phyloP scores from a whole-genome alignment of 35 echinoderm and acorn worm genomes.

The Heliocidaris erythrogramma region DNA sequence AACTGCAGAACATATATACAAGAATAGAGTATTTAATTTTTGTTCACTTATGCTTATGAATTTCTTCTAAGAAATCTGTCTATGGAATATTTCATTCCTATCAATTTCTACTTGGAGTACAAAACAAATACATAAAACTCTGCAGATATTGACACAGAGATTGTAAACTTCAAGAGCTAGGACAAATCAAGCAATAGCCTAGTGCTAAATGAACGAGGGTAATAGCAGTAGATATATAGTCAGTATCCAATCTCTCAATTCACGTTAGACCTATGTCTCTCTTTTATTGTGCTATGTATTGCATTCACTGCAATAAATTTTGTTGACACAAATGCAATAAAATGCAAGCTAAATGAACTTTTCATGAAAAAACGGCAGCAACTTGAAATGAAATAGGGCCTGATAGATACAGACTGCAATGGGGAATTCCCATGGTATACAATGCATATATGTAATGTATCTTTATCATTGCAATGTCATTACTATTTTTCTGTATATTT shows the following conservation, averaged over 20 bases:
- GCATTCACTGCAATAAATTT: background rate
- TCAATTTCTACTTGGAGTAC: background rate
- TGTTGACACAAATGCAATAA: background rate
- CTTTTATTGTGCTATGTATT: background rate
- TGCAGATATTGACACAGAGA: background rate
- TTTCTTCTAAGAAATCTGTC: background rate
- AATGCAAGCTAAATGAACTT: background rate
- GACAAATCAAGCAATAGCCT: background rate
- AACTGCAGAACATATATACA: no score
- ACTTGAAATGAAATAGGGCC: background rate
- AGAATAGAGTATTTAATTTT: no score
- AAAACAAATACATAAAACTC: background rate
- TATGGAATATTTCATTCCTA: background rate
- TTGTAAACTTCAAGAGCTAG: background rate
- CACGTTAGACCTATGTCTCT: background rate
- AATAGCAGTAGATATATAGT: background rate
- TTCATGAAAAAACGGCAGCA: background rate
- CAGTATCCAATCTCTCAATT: background rate
- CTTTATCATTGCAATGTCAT: background rate
- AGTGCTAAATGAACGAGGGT: background rate
- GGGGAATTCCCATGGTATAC: no score
- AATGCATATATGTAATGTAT: background rate
- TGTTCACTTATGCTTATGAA: background rate
- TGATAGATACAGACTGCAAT: background rate
- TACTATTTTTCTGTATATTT: background rate